Evolutionary conservation across 2,888 invertebrate genomes (phyloP).

Genomic region (Microplitis deprimator): DNA sequence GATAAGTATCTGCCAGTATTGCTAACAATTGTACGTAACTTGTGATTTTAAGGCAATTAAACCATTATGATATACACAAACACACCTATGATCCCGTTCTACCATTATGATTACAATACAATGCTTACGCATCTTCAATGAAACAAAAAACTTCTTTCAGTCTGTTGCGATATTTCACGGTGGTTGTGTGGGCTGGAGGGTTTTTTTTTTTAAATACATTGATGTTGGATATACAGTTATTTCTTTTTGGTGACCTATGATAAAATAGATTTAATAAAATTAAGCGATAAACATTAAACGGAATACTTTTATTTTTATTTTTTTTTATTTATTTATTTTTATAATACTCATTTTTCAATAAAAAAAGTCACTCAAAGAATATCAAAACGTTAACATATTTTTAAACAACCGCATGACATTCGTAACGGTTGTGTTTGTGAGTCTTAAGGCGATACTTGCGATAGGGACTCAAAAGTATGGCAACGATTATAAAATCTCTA

Average conservation of each 20-base stretch:
- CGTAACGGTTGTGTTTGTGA: slow-evolving; percentile 10
- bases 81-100: slow-evolving; percentile 30
- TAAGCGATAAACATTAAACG: neutral
- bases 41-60: slow-evolving; percentile 25
- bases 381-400: neutral
- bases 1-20: neutral
- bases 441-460: slow-evolving; percentile 5
- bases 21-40: neutral
- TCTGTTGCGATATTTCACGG: slow-evolving; percentile 54
- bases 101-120: slow-evolving; percentile 51
- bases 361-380: neutral
- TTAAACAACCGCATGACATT: slow-evolving; percentile 10
- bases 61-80: slow-evolving; percentile 24
- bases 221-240: neutral
- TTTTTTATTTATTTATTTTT: neutral
- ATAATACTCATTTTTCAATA: neutral
- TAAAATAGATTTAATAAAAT: neutral
- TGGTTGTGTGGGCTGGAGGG: slow-evolving; percentile 59
- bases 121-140: slow-evolving; percentile 46
- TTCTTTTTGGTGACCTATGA: neutral
- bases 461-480: slow-evolving; percentile 56
- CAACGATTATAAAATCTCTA: slow-evolving; percentile 56
- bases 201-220: slow-evolving; percentile 9
- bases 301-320: neutral
- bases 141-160: slow-evolving; percentile 53